phyloP scores from a whole-genome alignment of 2,797 vertebrate genomes.

The Cryptoprocta ferox region DNA sequence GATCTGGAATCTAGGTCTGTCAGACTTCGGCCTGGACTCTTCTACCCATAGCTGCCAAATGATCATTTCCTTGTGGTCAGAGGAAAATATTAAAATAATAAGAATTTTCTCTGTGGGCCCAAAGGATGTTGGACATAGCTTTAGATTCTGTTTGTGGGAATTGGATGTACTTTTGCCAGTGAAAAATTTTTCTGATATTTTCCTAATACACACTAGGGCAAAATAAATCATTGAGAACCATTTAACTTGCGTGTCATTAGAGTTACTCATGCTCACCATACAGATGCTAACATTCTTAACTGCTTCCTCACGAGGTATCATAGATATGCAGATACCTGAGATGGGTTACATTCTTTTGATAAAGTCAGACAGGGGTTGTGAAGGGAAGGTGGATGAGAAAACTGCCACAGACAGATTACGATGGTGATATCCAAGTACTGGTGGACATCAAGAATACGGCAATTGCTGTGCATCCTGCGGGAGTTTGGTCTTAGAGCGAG shows the following conservation, averaged over 20 bases:
- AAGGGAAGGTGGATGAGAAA: background rate
- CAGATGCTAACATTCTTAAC: background rate
- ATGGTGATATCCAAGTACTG: background rate
- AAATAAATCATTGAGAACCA: background rate
- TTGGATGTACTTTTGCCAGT: background rate
- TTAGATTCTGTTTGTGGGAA: constrained; percentile 10
- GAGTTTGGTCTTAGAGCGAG: background rate
- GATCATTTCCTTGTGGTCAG: background rate
- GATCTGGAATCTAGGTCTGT: background rate
- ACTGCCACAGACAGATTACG: background rate
- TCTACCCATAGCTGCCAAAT: background rate
- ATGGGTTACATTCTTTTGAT: background rate
- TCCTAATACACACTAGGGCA: background rate
- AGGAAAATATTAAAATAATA: background rate
- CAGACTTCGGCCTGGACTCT: background rate
- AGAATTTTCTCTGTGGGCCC: background rate
- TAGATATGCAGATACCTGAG: too few species aligned
- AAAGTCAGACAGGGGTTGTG: background rate
- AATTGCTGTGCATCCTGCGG: background rate
- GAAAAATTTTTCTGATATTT: background rate
- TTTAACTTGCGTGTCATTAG: background rate
- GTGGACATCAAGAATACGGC: background rate
- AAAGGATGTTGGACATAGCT: background rate
- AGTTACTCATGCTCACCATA: background rate
- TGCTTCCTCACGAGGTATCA: background rate